phyloP scores from a whole-genome alignment of 2,797 vertebrate species.

The Falco biarmicus region DNA sequence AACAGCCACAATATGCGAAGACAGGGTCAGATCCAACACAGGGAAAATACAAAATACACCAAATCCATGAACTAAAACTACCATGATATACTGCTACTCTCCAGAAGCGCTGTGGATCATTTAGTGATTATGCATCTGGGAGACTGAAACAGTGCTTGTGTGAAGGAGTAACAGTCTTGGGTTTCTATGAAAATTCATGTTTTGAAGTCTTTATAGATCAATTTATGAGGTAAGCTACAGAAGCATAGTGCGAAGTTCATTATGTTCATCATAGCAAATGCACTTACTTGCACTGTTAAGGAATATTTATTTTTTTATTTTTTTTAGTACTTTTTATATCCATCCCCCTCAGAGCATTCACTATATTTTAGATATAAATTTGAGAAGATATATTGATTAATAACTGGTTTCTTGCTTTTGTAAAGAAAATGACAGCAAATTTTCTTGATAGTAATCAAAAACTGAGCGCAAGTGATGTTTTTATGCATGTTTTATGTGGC shows the following conservation, averaged over 20 bases:
- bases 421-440: neutral
- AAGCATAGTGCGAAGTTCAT: neutral
- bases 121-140: neutral
- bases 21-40: neutral
- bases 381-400: neutral
- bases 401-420: neutral
- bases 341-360: fast-evolving
- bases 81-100: fast-evolving
- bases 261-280: neutral
- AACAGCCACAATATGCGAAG: neutral
- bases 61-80: neutral
- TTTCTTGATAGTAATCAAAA: neutral
- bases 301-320: neutral
- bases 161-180: neutral
- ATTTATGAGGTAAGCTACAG: neutral
- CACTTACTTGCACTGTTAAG: neutral
- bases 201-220: neutral
- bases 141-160: neutral
- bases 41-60: neutral
- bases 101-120: neutral
- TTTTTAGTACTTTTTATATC: neutral
- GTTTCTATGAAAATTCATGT: neutral
- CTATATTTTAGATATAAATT: neutral
- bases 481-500: fast-evolving
- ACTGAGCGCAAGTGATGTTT: neutral